These are phyloP conservation scores for Lytechinus pictus DNA, from an alignment of 35 echinoderm and acorn worm genomes.

Conservation along the genomic window DNA sequence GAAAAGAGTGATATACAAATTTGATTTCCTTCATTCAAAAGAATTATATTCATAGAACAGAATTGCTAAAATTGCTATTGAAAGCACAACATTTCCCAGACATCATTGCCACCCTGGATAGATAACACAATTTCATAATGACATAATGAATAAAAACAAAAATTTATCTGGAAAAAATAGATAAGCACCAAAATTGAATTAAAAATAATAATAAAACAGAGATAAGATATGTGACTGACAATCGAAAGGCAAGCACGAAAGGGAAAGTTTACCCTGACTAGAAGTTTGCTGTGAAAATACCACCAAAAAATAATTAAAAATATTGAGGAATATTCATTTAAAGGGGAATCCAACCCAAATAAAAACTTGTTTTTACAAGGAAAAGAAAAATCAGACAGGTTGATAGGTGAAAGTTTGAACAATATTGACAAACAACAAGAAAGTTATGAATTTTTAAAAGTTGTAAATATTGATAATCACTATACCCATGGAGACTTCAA, in stretches of 20 bases:
- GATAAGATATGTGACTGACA: background rate
- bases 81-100: background rate
- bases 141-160: background rate
- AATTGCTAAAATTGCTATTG: background rate
- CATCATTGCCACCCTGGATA: background rate
- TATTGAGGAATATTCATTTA: too few relatives aligned
- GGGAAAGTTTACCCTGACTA: background rate
- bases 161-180: background rate
- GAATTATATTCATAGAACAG: background rate
- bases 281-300: background rate
- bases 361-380: too few relatives aligned
- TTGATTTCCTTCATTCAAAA: background rate
- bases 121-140: background rate
- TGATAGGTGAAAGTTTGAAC: too few relatives aligned
- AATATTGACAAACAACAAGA: too few relatives aligned
- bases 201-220: background rate
- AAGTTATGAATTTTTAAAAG: too few relatives aligned
- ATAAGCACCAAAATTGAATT: background rate
- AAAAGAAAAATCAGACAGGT: too few relatives aligned
- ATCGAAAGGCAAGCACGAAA: background rate
- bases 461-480: too few relatives aligned
- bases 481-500: too few relatives aligned
- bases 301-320: too few relatives aligned
- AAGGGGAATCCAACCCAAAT: too few relatives aligned
- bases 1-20: background rate